These are phyloP conservation scores for Pristionchus mayeri DNA, from an alignment of 2,888 invertebrate genomes.

Conservation along the genomic window DNA sequence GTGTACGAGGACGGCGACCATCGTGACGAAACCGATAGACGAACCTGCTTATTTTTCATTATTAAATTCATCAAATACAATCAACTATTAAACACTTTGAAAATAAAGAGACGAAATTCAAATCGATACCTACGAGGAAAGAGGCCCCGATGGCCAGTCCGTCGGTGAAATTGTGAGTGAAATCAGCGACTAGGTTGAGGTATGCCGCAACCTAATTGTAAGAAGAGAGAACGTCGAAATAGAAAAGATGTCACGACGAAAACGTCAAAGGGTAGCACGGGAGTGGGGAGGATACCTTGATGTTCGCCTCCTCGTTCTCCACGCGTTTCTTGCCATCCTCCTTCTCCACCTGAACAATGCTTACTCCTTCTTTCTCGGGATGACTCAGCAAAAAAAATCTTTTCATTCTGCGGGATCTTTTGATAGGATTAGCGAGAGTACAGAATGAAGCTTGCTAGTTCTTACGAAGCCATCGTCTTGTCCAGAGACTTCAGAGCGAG, in stretches of 20 bases:
- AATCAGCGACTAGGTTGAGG: slow-evolving; percentile 96
- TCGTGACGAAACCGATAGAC: slow-evolving; percentile 82
- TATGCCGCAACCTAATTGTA: slow-evolving; percentile 94
- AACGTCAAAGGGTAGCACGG: background rate
- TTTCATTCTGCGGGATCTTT: too few species aligned
- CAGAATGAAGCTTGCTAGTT: too few species aligned
- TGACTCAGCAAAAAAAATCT: too few species aligned
- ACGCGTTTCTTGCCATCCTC: slow-evolving; percentile 25
- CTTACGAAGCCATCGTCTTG: too few species aligned
- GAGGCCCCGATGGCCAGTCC: slow-evolving; percentile 98
- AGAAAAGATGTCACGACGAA: background rate
- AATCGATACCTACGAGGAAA: slow-evolving; percentile 69
- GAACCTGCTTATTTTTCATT: slow-evolving; percentile 52
- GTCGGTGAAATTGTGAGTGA: slow-evolving; percentile 98
- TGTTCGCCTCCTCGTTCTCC: slow-evolving; percentile 2
- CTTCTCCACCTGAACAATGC: slow-evolving; percentile 4
- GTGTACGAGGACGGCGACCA: slow-evolving; percentile 94
- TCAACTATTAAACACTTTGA: too few species aligned
- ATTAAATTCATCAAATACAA: background rate
- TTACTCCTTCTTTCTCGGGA: too few species aligned
- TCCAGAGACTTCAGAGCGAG: too few species aligned
- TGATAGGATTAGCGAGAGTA: too few species aligned
- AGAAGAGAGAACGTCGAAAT: slow-evolving; percentile 74
- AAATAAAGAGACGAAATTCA: too few species aligned
- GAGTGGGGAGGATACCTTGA: slow-evolving; percentile 12